Evolutionary conservation across 2,113 vertebrate species (phyloP), one percentile per base, ranked within the genome.

Genomic region (Centropristis striata): DNA sequence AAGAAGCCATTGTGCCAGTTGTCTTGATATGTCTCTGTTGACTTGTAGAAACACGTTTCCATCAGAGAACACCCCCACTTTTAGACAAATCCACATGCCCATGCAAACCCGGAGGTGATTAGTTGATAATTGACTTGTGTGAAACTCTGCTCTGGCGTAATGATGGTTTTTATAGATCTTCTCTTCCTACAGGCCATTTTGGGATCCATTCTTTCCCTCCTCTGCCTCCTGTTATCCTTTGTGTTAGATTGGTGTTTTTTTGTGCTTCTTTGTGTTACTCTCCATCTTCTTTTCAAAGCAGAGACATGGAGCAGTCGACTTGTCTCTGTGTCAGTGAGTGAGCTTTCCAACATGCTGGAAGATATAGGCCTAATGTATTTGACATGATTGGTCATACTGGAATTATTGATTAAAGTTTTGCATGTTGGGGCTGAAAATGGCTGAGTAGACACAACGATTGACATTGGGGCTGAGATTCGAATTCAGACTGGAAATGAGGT

Each of bases 91-190:
- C 59, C 16, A 61, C 65, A 42, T 18, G 27, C 59, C 41, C 16
- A 18, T 25, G 21, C 41, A 67, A 50, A 64, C 23, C 68, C 63
- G 49, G 53, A 61, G 20, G 71, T 60, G 44, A 78, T 72, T 32
- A 36, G 46, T 36, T 71, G 20, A 51, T 75, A 66, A 64, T 28
- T 54, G 67, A 85, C 47, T 53, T n/a, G 67, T 69, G 64, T 36
- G 55, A 63, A n/a, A 75, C 68, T 46, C 53, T 42, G 49, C 61
- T 42, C 27, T 28, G 36, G 28, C 57, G 44, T 55, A 50, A 68
- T 68, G 41, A 57, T 71, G 16, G 28, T 67, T 77, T 81, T 79
- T 58, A 71, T 81, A 78, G 74, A 80, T 74, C n/a, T 16, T 55
- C 8, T 71, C 10, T 71, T 75, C 70, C 79, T 8, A 25, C 6